These are phyloP conservation scores for Microctonus aethiopoides DNA, from an alignment of 2,888 invertebrate genomes.

Conservation along the genomic window DNA sequence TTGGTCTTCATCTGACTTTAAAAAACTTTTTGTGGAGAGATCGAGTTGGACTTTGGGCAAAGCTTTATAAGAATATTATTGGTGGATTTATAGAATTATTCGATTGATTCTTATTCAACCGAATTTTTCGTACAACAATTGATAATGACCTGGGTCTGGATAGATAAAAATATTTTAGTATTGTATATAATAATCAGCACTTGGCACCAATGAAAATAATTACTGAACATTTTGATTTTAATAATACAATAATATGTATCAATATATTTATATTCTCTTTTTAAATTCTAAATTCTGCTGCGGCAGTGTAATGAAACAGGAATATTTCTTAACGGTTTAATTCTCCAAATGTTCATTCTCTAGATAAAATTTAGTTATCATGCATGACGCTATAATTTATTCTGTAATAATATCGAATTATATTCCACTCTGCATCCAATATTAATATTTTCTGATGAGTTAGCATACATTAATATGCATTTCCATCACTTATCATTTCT, in stretches of 20 bases:
- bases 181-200: no score
- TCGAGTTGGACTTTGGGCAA: conserved; percentile 67
- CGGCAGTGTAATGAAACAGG: not conserved
- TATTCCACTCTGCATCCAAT: not conserved
- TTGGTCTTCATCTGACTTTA: conserved; percentile 59
- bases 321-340: conserved; percentile 4
- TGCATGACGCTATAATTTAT: conserved; percentile 33
- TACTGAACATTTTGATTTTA: no score
- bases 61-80: conserved; percentile 60
- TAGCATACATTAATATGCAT: no score
- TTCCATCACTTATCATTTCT: no score
- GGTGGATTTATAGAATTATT: conserved; percentile 48
- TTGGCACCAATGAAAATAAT: no score
- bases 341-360: conserved; percentile 36
- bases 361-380: conserved; percentile 44
- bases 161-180: no score
- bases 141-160: no score
- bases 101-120: conserved; percentile 32
- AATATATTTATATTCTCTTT: no score
- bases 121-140: no score
- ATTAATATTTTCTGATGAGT: not conserved
- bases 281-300: no score
- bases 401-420: not conserved
- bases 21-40: conserved; percentile 59
- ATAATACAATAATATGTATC: no score